Conservation (phyloP, 2,113 vertebrate genomes). For the Lonchura striata region DNA sequence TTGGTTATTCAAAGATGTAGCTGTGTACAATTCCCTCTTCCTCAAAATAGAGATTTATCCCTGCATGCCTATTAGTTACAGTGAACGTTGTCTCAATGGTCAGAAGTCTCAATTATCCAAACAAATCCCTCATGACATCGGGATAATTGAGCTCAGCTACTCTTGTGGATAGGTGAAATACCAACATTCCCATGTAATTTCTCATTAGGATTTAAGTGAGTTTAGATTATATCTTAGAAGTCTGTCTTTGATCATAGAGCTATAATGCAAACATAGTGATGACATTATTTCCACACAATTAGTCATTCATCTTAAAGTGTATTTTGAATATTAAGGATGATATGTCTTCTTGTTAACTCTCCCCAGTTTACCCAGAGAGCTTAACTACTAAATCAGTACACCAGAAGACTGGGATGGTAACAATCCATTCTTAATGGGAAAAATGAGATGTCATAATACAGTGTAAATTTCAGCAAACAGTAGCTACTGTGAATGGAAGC, state of each 20-base stretch:
- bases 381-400: background rate
- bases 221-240: slow-evolving; percentile 51
- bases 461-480: background rate
- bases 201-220: slow-evolving; percentile 60
- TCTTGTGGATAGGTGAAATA: slow-evolving; percentile 62
- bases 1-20: background rate
- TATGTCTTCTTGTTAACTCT: slow-evolving; percentile 37
- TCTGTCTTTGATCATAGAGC: slow-evolving; percentile 37
- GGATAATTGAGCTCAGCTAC: slow-evolving; percentile 58
- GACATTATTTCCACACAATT: slow-evolving; percentile 62
- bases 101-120: slow-evolving; percentile 64
- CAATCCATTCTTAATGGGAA: background rate
- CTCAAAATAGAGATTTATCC: slow-evolving; percentile 24
- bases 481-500: background rate
- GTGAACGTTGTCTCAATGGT: slow-evolving; percentile 28
- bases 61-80: slow-evolving; percentile 43
- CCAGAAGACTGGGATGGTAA: background rate
- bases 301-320: slow-evolving; percentile 37
- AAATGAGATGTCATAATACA: background rate
- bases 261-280: slow-evolving; percentile 38
- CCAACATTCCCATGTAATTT: slow-evolving; percentile 61
- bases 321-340: slow-evolving; percentile 47
- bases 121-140: slow-evolving; percentile 35
- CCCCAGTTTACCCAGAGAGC: slow-evolving; percentile 11
- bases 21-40: background rate